phyloP scores from a whole-genome alignment of 2,888 invertebrate species.

The Euproctis similis region DNA sequence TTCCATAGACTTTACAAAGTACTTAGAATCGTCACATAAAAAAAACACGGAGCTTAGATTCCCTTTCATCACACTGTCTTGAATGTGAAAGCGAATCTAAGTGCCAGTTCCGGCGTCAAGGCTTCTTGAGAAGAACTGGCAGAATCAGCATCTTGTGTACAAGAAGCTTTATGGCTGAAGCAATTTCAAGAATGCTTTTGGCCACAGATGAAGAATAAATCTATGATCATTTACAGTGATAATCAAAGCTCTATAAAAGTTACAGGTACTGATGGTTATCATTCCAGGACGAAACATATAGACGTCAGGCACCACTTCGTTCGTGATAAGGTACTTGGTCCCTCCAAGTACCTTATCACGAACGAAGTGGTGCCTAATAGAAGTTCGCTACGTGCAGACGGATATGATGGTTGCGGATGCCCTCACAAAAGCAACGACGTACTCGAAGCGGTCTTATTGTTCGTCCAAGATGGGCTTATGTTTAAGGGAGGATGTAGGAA shows the following conservation, averaged over 20 bases:
- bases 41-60: too few relatives aligned
- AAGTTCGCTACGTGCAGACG: slow-evolving; percentile 9
- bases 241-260: slow-evolving; percentile 19
- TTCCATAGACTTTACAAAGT: too few relatives aligned
- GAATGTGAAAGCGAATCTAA: too few relatives aligned
- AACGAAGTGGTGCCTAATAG: slow-evolving; percentile 5
- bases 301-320: slow-evolving; percentile 15
- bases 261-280: slow-evolving; percentile 9
- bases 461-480: slow-evolving; percentile 4
- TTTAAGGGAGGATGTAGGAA: slow-evolving; percentile 4
- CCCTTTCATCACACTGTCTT: too few relatives aligned
- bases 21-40: too few relatives aligned
- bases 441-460: not conserved
- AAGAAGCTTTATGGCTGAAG: slow-evolving; percentile 18
- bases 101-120: too few relatives aligned
- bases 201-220: slow-evolving; percentile 1
- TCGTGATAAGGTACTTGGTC: not conserved
- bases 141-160: too few relatives aligned
- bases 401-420: slow-evolving; percentile 11
- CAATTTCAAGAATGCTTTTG: slow-evolving; percentile 8
- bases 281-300: slow-evolving; percentile 14
- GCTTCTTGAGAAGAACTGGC: too few relatives aligned
- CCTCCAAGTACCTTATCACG: too few relatives aligned
- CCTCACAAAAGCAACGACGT: slow-evolving; percentile 3
- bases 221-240: slow-evolving; percentile 12